These are phyloP conservation scores for Parotia lawesii DNA, from an alignment of 2,113 vertebrate species.

Conservation along the genomic window DNA sequence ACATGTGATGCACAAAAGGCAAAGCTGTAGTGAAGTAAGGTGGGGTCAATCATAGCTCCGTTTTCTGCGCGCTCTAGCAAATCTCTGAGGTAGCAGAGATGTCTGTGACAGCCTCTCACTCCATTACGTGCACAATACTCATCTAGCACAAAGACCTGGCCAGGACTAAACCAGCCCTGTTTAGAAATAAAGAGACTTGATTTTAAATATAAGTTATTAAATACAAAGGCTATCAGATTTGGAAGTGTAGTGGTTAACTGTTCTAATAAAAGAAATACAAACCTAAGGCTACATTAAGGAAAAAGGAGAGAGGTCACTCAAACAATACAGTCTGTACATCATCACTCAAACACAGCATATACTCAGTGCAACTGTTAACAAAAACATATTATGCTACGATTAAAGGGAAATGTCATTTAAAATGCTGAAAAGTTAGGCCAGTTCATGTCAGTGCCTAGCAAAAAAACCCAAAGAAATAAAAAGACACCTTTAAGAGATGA, in stretches of 20 bases:
- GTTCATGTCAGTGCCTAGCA: slow-evolving; percentile 1
- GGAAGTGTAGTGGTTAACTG: slow-evolving; percentile 36
- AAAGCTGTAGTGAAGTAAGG: slow-evolving; percentile 97
- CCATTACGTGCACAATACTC: slow-evolving; percentile 98
- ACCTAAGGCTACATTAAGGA: not conserved
- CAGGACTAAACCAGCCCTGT: slow-evolving; percentile 99
- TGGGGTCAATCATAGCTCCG: slow-evolving; percentile 98
- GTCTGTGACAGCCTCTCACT: slow-evolving; percentile 94
- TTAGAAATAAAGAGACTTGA: slow-evolving; percentile 70
- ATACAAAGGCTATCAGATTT: slow-evolving; percentile 17
- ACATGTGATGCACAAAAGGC: slow-evolving; percentile 98
- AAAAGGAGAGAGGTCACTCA: not conserved
- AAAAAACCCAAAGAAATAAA: not conserved
- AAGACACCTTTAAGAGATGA: slow-evolving; percentile 13
- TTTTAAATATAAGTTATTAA: slow-evolving; percentile 71
- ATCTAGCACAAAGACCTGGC: slow-evolving; percentile 97
- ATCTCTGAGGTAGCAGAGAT: slow-evolving; percentile 96
- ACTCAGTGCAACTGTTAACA: not conserved
- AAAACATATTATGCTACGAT: not conserved
- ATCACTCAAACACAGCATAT: slow-evolving; percentile 4
- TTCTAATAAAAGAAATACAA: slow-evolving; percentile 21
- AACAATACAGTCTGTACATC: not conserved
- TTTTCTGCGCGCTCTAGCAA: slow-evolving; percentile 95
- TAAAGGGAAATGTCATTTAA: slow-evolving; percentile 11
- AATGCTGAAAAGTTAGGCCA: slow-evolving; percentile 1